A percentile compares a stretch with the other conserved stretches of the same genome.
Conservation (phyloP, 1,140 invertebrate genomes). For the Nephila pilipes region DNA sequence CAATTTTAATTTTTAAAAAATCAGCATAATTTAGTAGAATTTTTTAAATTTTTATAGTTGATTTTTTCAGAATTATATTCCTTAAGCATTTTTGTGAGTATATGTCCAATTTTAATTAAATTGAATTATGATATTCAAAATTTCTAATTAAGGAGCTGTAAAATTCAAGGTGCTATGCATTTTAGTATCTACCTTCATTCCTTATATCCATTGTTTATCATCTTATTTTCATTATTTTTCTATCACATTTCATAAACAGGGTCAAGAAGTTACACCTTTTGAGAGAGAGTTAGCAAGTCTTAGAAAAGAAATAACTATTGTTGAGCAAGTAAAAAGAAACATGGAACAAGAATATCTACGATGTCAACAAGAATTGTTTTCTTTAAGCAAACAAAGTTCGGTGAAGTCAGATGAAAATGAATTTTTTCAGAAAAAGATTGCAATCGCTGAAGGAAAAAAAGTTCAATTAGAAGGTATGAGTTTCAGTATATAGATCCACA, state of each 20-base stretch:
- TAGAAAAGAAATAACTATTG: slow-evolving; percentile 52
- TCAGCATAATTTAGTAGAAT: too few relatives aligned
- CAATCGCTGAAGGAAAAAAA: slow-evolving; percentile 66
- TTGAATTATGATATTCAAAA: too few relatives aligned
- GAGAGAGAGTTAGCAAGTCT: slow-evolving; percentile 56
- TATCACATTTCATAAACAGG: slow-evolving; percentile 12
- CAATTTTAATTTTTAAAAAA: too few relatives aligned
- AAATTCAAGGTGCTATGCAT: too few relatives aligned
- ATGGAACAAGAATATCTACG: slow-evolving; percentile 63
- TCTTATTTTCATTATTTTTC: too few relatives aligned
- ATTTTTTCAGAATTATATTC: too few relatives aligned
- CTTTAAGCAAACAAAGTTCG: slow-evolving; percentile 43
- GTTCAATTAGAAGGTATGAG: slow-evolving; percentile 64
- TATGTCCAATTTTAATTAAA: too few relatives aligned
- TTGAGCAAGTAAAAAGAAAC: slow-evolving; percentile 54
- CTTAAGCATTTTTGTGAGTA: too few relatives aligned
- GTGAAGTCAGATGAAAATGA: slow-evolving; percentile 63
- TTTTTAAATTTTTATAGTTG: too few relatives aligned
- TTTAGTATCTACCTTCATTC: too few relatives aligned
- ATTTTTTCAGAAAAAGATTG: slow-evolving; percentile 32
- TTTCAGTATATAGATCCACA: neutral
- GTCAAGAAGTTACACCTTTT: slow-evolving; percentile 67
- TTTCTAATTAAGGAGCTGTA: too few relatives aligned
- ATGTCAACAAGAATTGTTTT: slow-evolving; percentile 52
- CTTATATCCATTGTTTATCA: too few relatives aligned